These are phyloP conservation scores for Bujurquina vittata DNA, from an alignment of 2,113 vertebrate genomes.

Conservation along the genomic window DNA sequence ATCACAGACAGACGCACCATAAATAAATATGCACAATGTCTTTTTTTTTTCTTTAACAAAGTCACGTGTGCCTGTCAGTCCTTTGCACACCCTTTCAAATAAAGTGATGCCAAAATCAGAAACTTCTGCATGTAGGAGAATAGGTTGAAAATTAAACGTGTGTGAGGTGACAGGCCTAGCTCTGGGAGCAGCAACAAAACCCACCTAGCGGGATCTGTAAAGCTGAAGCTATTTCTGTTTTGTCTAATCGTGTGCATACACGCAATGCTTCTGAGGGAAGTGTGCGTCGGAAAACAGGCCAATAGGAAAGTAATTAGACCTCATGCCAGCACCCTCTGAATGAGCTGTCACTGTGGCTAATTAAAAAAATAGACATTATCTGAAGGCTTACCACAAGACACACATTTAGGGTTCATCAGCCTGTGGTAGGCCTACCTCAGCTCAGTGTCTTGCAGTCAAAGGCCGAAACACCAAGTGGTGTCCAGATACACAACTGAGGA, in stretches of 20 bases:
- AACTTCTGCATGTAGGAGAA: no score
- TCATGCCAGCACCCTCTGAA: not conserved
- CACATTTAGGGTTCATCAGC: not conserved
- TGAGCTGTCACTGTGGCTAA: conserved; percentile 8
- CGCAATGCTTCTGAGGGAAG: not conserved
- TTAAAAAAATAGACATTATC: not conserved
- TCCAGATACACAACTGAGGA: not conserved
- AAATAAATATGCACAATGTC: not conserved
- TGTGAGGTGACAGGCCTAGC: not conserved
- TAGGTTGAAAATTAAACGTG: no score
- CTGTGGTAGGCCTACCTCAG: not conserved
- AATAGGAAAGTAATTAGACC: not conserved
- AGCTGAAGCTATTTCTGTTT: not conserved
- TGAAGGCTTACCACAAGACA: conserved; percentile 8
- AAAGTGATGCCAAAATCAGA: not conserved
- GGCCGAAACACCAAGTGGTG: not conserved
- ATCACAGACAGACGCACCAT: not conserved
- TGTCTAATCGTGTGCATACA: not conserved
- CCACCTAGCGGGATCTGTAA: not conserved
- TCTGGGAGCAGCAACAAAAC: not conserved
- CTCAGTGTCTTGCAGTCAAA: not conserved
- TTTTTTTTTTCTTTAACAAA: not conserved
- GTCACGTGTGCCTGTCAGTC: not conserved
- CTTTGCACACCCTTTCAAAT: not conserved
- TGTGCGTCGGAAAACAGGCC: not conserved